phyloP scores from a whole-genome alignment of 2,888 invertebrate genomes.

The Rhingia campestris region DNA sequence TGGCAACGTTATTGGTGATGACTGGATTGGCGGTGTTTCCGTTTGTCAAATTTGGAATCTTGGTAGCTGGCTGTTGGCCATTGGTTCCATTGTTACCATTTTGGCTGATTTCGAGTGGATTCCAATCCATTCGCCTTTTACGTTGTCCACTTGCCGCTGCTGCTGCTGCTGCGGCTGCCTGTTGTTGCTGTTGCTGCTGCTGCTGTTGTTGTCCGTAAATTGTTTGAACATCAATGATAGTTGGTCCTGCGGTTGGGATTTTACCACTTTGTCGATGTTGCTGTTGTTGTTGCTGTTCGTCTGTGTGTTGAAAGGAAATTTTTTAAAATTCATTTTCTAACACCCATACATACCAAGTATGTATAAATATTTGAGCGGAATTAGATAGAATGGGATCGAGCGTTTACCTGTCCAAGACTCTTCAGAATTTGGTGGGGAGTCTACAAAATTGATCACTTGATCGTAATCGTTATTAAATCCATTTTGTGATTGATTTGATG shows the following conservation, averaged over 20 bases:
- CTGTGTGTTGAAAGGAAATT: slow-evolving; percentile 31
- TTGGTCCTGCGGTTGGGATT: slow-evolving; percentile 79
- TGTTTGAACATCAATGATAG: slow-evolving; percentile 82
- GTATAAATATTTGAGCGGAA: background rate
- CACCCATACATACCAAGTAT: background rate
- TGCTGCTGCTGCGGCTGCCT: slow-evolving; percentile 24
- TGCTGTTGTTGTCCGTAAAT: slow-evolving; percentile 77
- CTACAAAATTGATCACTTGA: slow-evolving; percentile 82
- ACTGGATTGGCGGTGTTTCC: slow-evolving; percentile 17
- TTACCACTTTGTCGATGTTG: slow-evolving; percentile 52
- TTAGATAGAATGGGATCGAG: slow-evolving; percentile 3
- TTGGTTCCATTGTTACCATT: slow-evolving; percentile 77
- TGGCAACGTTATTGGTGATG: slow-evolving; percentile 61
- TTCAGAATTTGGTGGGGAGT: slow-evolving; percentile 83
- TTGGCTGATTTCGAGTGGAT: slow-evolving; percentile 81
- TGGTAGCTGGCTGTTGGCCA: slow-evolving; percentile 53
- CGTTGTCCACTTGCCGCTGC: slow-evolving; percentile 80
- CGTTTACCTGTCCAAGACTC: slow-evolving; percentile 82
- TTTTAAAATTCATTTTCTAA: background rate
- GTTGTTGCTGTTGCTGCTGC: slow-evolving; percentile 38
- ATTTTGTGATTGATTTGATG: slow-evolving; percentile 74
- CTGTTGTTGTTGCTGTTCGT: slow-evolving; percentile 60
- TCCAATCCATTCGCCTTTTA: slow-evolving; percentile 83
- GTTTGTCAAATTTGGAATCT: slow-evolving; percentile 64
- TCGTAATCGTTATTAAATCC: slow-evolving; percentile 79